Base-by-base conservation (phyloP, 2,888 invertebrate species). In the Taphrorychus bicolor region DNA sequence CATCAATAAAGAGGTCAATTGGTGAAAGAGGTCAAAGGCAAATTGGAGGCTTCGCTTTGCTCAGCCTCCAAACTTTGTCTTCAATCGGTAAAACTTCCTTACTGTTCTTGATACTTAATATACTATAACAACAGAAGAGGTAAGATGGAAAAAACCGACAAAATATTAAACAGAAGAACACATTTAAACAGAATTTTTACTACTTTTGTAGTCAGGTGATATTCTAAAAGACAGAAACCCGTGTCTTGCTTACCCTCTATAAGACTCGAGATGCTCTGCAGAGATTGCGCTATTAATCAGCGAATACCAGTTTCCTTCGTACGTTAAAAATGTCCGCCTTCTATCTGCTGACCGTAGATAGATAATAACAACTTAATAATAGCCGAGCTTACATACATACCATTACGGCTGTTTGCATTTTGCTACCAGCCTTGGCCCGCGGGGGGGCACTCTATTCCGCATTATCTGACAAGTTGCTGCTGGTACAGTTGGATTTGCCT, bases 351-450 rank as follows among this genome's bases (percentile, higher is more conserved):
- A 32, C 60, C 66, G 60, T 53, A 59, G 65, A 65, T 65, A 66
- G 66, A 66, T 66, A 66, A 66, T 66, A 60, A 66, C 59, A 60
- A 60, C 66, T 66, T 66, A 66, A 66, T 66, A 66, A 66, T 51
- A 66, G 60, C n/a, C 59, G 56, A 60, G 66, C 42, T 56, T 56
- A 66, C 51, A 60, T 41, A 66, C 66, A 66, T 66, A 51, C 66
- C 66, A 66, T 66, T 66, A 66, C 60, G 59, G 60, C 60, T 66
- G 66, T 66, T 60, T 66, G 66, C 49, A 60, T 66, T 66, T 66
- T 49, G 66, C 66, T 66, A 66, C 66, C 66, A 66, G 66, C 66
- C 40, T 66, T 60, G 23, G 32, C 59, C n/a, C 59, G 23, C 53
- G 41, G 66, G 66, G 64, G 64, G 64, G 14, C 54, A 51, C 41